These are phyloP conservation scores for Sussaba pulchella DNA, from an alignment of 2,888 invertebrate species.

Conservation along the genomic window DNA sequence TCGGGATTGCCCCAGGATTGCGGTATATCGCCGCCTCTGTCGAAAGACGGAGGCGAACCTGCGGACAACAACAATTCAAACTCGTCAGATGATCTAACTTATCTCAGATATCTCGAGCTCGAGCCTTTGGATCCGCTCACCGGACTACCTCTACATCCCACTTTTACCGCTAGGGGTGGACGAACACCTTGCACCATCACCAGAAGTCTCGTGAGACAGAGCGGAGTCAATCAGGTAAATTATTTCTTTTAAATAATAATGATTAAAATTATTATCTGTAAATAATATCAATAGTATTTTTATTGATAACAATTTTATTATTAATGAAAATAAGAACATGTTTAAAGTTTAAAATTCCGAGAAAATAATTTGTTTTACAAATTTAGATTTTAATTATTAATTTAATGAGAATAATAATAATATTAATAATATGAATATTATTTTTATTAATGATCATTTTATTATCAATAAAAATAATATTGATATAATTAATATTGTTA, in stretches of 20 bases:
- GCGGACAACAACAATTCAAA: conserved; percentile 83
- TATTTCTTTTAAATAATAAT: not conserved
- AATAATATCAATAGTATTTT: no score
- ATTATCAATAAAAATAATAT: no score
- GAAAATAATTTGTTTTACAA: no score
- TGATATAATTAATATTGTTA: no score
- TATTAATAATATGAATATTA: no score
- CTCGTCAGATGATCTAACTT: conserved; percentile 83
- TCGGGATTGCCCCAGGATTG: conserved; percentile 80
- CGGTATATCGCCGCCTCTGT: conserved; percentile 78
- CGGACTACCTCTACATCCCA: conserved; percentile 83
- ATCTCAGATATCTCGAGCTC: conserved; percentile 90
- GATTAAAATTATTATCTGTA: no score
- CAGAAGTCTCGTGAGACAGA: conserved; percentile 85
- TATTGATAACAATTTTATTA: no score
- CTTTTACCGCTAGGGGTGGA: conserved; percentile 87
- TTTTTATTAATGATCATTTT: no score
- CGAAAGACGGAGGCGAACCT: conserved; percentile 77
- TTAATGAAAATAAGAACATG: no score
- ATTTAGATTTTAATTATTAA: no score
- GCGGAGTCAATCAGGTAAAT: conserved; percentile 78
- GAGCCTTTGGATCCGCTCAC: conserved; percentile 91
- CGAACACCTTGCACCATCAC: conserved; percentile 94
- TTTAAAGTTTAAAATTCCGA: no score
- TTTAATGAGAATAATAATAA: no score